phyloP scores from a whole-genome alignment of 2,797 vertebrate genomes.

The Sebastes baramenuke region DNA sequence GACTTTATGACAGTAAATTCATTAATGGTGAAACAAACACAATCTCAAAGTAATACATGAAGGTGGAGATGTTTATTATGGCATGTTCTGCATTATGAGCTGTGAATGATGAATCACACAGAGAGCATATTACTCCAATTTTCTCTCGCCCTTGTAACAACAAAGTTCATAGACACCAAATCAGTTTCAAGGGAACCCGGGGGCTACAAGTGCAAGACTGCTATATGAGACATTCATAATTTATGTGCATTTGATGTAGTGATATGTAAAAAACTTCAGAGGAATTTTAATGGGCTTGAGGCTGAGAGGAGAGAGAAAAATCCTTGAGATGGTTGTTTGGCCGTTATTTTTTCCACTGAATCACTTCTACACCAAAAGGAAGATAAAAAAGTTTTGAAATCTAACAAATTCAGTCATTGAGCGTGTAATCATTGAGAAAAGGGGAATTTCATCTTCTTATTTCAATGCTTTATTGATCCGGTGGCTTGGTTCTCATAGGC shows the following conservation, averaged over 20 bases:
- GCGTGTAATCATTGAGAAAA: constrained; percentile 71
- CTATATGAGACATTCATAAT: constrained; percentile 88
- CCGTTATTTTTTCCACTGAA: constrained; percentile 61
- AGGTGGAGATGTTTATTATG: constrained; percentile 80
- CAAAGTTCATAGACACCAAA: constrained; percentile 86
- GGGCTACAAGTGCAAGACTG: constrained; percentile 83
- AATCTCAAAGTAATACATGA: constrained; percentile 73
- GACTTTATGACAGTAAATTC: constrained; percentile 60
- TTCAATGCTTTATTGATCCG: constrained; percentile 82
- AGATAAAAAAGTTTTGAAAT: constrained; percentile 67
- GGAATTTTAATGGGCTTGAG: constrained; percentile 86
- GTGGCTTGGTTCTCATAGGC: constrained; percentile 73
- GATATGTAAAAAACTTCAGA: constrained; percentile 87
- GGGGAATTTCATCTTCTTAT: constrained; percentile 80
- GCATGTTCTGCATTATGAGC: constrained; percentile 75
- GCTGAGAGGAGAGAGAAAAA: constrained; percentile 69
- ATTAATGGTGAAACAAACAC: constrained; percentile 78
- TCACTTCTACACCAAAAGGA: constrained; percentile 70
- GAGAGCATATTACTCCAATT: constrained; percentile 85
- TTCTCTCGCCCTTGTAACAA: constrained; percentile 82
- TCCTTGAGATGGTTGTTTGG: constrained; percentile 79
- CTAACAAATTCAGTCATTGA: constrained; percentile 70
- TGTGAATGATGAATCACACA: constrained; percentile 82
- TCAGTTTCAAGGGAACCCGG: constrained; percentile 84
- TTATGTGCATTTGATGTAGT: constrained; percentile 89